Evolutionary conservation across 1,140 invertebrate genomes (phyloP).

Genomic region (Eciton burchellii): DNA sequence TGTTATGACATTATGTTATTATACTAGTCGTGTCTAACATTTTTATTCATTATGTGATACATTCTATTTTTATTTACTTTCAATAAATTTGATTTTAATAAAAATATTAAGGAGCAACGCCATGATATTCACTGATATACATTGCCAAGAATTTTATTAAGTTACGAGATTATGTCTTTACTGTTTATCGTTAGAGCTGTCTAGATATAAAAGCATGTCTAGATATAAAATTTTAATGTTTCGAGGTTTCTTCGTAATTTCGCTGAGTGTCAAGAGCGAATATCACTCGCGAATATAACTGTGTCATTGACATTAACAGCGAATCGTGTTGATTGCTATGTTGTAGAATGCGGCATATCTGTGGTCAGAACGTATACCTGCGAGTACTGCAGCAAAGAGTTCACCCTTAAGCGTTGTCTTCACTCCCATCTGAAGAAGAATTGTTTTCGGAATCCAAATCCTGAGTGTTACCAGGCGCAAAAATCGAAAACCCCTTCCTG

Average conservation of each 20-base stretch:
- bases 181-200: no score
- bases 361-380: slow-evolving; percentile 18
- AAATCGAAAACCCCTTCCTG: slow-evolving; percentile 67
- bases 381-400: slow-evolving; percentile 44
- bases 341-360: not conserved
- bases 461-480: slow-evolving; percentile 58
- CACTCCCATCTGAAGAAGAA: slow-evolving; percentile 37
- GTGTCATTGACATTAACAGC: not conserved
- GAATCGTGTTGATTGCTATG: slow-evolving; percentile 13
- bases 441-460: slow-evolving; percentile 74
- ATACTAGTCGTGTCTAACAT: no score
- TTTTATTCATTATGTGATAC: not conserved
- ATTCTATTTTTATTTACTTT: no score
- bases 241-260: not conserved
- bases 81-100: no score
- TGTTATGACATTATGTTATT: no score
- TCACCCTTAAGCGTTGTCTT: slow-evolving; percentile 19
- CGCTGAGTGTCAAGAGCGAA: no score
- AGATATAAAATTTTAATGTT: no score
- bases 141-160: no score
- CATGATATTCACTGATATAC: no score
- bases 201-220: no score
- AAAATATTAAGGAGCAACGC: no score
- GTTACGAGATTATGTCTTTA: no score
- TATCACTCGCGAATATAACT: not conserved